Evolutionary conservation across 2,888 invertebrate species (phyloP), one percentile per base, ranked within the genome.

Genomic region (Polydrusus tereticollis): DNA sequence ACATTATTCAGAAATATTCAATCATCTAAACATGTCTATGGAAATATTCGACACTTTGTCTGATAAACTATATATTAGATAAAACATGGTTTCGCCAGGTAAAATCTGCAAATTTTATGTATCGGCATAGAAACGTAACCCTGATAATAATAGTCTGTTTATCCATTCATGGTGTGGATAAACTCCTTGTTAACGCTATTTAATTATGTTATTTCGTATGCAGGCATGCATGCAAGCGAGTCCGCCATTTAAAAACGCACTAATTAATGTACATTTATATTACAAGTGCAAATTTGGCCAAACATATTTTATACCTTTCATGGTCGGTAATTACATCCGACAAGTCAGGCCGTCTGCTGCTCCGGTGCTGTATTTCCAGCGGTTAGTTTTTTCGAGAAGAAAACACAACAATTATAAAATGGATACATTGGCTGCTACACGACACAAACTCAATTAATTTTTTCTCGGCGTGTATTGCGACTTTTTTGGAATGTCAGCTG

Each of bases 371-470:
- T 43, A 59, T 59, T 59, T 59, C 59, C 59, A 59, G 43, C 43
- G 59, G 59, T 59, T 43, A 59, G 55, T 65, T 65, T 65, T 59
- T 68, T 59, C 52, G 52, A 52, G 20, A 14, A 52, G 64, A 47
- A 64, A 70, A 70, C 64, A 70, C 62, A 70, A 70, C 70, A 70
- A 70, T 65, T 65, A 70, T 65, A 65, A 70, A 63, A 58, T 45
- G 33, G 64, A 36, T 63, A 47, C 50, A 38, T 38, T 38, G 64
- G 21, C 50, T 16, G 52, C 21, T 52, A 66, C 71, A 72, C 41
- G 71, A 52, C 71, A 72, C 55, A 60, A 66, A 67, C 71, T 72
- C 71, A 72, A 72, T 72, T 72, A 66, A 71, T 67, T 72, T 72
- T 69, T 72, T 64, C 12, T 2, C 36, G 29, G 38, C 59, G 3